Percentiles rank a stretch among this genome's conserved stretches.
phyloP scores from a whole-genome alignment of 2,113 vertebrate genomes.

The Ictalurus furcatus region DNA sequence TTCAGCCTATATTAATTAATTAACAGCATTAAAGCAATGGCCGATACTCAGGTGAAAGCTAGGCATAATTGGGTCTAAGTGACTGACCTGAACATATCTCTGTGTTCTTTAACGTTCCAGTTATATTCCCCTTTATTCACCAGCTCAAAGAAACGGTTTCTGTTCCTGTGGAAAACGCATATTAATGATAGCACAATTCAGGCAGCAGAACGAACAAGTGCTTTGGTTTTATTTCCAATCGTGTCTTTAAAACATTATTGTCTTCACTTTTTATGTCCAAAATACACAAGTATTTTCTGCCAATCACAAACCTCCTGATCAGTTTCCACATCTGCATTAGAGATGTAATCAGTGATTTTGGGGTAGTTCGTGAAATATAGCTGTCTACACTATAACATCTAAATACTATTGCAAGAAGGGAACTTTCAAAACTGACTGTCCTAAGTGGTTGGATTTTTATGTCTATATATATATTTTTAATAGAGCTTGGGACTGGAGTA shows the following conservation, averaged over 20 bases:
- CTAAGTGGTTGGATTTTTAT: background rate
- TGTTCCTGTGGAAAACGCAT: conserved; percentile 77
- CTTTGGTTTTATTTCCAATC: background rate
- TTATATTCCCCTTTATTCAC: conserved; percentile 92
- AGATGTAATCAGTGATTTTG: background rate
- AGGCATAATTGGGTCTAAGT: background rate
- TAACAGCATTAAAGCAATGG: background rate
- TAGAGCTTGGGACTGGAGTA: background rate
- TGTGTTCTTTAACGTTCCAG: conserved; percentile 89
- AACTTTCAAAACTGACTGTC: background rate
- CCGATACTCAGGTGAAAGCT: background rate
- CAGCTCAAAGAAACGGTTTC: conserved; percentile 93
- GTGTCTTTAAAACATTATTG: background rate
- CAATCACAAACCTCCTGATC: background rate
- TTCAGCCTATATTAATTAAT: background rate
- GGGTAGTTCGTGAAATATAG: background rate
- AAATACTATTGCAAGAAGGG: background rate
- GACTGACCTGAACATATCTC: conserved; percentile 91
- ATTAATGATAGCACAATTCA: background rate
- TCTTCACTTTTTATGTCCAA: background rate
- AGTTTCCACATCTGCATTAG: background rate
- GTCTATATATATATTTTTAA: background rate
- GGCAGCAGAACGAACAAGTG: background rate
- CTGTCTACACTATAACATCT: background rate
- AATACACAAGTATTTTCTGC: background rate